Percentiles rank a stretch among this genome's conserved stretches.
These are phyloP conservation scores for Dolichopus griseipennis DNA, from an alignment of 2,888 invertebrate genomes.

Conservation along the genomic window DNA sequence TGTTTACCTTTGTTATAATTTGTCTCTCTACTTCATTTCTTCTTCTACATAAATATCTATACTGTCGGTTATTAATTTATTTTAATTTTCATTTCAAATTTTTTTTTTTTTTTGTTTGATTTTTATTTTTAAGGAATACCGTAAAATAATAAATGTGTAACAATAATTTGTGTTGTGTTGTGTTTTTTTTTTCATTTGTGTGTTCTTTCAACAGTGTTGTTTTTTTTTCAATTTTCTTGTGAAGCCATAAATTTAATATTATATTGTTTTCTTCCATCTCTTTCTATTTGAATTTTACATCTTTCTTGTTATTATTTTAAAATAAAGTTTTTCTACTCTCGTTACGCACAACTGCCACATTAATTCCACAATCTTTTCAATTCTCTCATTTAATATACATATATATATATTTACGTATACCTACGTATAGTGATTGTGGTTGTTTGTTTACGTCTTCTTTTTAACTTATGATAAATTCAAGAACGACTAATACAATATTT, in stretches of 20 bases:
- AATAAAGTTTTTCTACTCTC: background rate
- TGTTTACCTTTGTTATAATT: too few species aligned
- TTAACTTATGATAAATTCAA: too few species aligned
- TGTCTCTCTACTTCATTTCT: too few species aligned
- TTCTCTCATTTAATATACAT: background rate
- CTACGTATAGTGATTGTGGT: too few species aligned
- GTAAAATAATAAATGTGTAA: background rate
- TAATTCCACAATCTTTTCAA: background rate
- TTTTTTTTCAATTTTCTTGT: background rate
- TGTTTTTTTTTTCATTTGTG: background rate
- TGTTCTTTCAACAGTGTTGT: background rate
- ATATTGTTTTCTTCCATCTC: background rate
- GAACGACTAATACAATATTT: too few species aligned
- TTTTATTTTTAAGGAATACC: background rate
- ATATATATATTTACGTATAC: too few species aligned
- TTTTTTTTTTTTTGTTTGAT: too few species aligned
- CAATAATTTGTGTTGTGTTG: background rate
- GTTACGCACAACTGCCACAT: slow-evolving; percentile 6
- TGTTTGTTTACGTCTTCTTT: too few species aligned
- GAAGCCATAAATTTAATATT: background rate
- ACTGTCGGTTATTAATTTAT: too few species aligned
- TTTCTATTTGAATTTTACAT: background rate
- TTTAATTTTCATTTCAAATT: too few species aligned
- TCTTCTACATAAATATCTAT: too few species aligned
- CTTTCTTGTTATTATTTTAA: background rate